Evolutionary conservation across 1,140 invertebrate genomes (phyloP).

Genomic region (Hyphantria cunea): DNA sequence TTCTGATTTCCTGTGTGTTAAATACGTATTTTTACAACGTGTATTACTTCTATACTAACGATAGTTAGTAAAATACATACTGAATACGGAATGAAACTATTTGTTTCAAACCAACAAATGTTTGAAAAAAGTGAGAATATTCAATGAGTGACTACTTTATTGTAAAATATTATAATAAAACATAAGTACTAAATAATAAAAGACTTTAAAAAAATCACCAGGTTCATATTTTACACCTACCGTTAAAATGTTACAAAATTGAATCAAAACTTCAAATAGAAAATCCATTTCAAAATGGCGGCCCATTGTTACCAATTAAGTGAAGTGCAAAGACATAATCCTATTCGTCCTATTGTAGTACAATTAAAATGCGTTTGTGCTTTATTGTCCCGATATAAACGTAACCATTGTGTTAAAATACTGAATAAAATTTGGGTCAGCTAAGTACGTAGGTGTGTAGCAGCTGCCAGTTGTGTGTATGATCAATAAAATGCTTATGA

Average conservation of each 20-base stretch:
- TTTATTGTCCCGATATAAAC: conserved; percentile 41
- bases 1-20: too few species aligned
- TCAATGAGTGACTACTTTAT: too few species aligned
- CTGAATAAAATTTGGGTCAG: conserved; percentile 38
- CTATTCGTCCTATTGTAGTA: conserved; percentile 43
- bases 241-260: background rate
- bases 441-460: conserved; percentile 15
- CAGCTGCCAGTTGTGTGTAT: background rate
- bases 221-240: too few species aligned
- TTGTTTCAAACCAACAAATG: too few species aligned
- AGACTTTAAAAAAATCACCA: too few species aligned
- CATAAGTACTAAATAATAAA: too few species aligned
- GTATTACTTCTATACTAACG: too few species aligned
- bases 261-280: conserved; percentile 45
- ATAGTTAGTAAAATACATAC: too few species aligned
- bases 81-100: too few species aligned
- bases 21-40: too few species aligned
- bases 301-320: conserved; percentile 56
- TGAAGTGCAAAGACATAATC: conserved; percentile 52
- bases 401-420: conserved; percentile 8
- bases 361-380: conserved; percentile 39
- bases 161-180: too few species aligned
- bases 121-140: too few species aligned
- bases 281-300: conserved; percentile 50
- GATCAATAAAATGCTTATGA: conserved; percentile 1